Evolutionary conservation across 2,797 vertebrate species (phyloP), one percentile per base, ranked within the genome.

Genomic region (Holocentrus rufus): DNA sequence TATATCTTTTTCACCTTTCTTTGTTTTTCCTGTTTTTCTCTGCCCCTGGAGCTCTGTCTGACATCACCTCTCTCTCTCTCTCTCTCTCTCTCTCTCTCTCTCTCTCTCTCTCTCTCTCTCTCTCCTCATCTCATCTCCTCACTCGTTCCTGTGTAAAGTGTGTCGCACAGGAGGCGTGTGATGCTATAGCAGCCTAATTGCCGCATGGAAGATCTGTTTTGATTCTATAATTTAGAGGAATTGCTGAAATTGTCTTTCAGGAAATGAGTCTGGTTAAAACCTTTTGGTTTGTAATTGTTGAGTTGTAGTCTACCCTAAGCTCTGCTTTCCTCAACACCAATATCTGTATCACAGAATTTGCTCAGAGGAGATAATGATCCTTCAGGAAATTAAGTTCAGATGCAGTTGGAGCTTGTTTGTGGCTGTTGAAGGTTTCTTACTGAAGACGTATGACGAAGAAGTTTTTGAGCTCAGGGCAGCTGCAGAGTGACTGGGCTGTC

Each of bases 351-450:
- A 55, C 47, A 22, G 13, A 77, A 65, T 72, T 6, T 23, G 34
- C 69, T 81, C 69, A 73, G n/a, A 69, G 34, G 4, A 53, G 52
- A 54, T 60, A 58, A 78, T 75, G 20, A 8, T 20, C 31, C 69
- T 15, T 36, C 10, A 44, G 53, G 68, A 81, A 83, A 79, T 68
- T 14, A 74, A 27, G 44, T 64, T 67, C 74, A 72, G 72, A 78
- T 34, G 3, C 5, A 34, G 31, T 34, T 34, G 2, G 7, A 54
- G 23, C n/a, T 17, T 17, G 42, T 15, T 44, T 71, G 66, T 76
- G 57, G 56, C 69, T 59, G 61, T 73, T 74, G 6, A 54, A 25
- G 72, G 64, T 66, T 75, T 83, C 7, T 53, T n/a, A 22, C 49
- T 22, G n/a, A 52, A 20, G 8, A 36, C 5, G 34, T 27, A 27